These are phyloP conservation scores for Cylindroiulus punctatus DNA, from an alignment of 2,888 invertebrate species.

Conservation along the genomic window DNA sequence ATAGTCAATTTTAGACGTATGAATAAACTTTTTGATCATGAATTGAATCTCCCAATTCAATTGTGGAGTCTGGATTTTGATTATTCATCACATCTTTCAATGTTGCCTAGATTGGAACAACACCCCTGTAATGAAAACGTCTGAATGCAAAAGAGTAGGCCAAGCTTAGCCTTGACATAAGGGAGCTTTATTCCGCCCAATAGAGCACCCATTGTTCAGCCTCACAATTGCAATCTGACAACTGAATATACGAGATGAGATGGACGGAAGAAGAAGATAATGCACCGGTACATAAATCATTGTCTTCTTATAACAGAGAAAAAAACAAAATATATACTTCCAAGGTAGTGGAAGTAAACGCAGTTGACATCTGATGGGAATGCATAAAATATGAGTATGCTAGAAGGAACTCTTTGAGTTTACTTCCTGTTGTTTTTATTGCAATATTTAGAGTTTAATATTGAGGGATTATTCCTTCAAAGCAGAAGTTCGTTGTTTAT, in stretches of 20 bases:
- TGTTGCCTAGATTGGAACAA: constrained; percentile 43
- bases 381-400: constrained; percentile 35
- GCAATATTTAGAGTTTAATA: constrained; percentile 43
- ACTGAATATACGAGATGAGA: constrained; percentile 41
- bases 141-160: constrained; percentile 9
- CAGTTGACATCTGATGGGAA: neutral
- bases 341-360: constrained; percentile 43
- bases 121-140: constrained; percentile 10
- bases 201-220: constrained; percentile 47
- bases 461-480: neutral
- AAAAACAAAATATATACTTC: constrained; percentile 10
- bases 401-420: neutral
- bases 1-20: neutral
- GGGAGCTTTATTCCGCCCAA: constrained; percentile 29
- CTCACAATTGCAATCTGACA: constrained; percentile 47
- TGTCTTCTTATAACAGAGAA: neutral
- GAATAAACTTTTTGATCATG: neutral
- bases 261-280: constrained; percentile 26
- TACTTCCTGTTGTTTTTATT: constrained; percentile 45
- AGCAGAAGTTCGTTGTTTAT: neutral
- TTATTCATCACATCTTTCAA: constrained; percentile 3
- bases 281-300: neutral
- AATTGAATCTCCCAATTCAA: neutral
- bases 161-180: constrained; percentile 32
- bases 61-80: neutral